Conservation (phyloP, 2,113 vertebrate genomes). For the Pelecanoides urinatrix region DNA sequence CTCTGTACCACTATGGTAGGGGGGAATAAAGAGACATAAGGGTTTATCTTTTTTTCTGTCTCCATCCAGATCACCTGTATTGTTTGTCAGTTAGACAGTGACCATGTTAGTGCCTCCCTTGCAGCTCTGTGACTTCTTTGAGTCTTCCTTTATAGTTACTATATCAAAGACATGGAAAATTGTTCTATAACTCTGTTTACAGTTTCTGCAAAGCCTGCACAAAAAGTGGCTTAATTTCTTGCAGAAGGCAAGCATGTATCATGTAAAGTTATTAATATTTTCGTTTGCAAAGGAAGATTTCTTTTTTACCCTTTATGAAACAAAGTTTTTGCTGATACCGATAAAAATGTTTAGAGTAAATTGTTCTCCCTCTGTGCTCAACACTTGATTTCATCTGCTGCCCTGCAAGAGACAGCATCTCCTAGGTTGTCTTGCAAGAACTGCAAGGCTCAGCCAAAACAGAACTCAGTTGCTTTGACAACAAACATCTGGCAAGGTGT, state of each 20-base stretch:
- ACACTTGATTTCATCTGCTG: constrained; percentile 79
- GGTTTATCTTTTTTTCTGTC: neutral
- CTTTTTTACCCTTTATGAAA: constrained; percentile 65
- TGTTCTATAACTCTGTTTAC: constrained; percentile 78
- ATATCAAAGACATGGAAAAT: constrained; percentile 77
- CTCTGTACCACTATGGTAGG: neutral
- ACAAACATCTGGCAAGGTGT: constrained; percentile 73
- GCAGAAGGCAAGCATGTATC: constrained; percentile 74
- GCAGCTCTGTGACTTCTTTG: neutral
- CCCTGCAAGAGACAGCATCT: constrained; percentile 70
- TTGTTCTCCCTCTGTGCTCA: constrained; percentile 70
- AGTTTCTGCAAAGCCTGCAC: constrained; percentile 76
- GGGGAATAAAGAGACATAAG: neutral
- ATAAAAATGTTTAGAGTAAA: constrained; percentile 64
- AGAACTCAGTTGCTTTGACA: constrained; percentile 64
- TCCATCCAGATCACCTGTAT: neutral
- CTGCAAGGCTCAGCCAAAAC: constrained; percentile 82
- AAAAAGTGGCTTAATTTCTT: constrained; percentile 74
- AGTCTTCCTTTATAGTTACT: constrained; percentile 67
- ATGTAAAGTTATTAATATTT: constrained; percentile 73
- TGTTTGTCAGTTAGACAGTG: neutral
- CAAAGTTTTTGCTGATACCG: constrained; percentile 79
- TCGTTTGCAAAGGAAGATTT: constrained; percentile 38
- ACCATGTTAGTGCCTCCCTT: neutral
- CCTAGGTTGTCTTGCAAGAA: constrained; percentile 72